Evolutionary conservation across 2,888 invertebrate genomes (phyloP).

Genomic region (Apodemia zela): DNA sequence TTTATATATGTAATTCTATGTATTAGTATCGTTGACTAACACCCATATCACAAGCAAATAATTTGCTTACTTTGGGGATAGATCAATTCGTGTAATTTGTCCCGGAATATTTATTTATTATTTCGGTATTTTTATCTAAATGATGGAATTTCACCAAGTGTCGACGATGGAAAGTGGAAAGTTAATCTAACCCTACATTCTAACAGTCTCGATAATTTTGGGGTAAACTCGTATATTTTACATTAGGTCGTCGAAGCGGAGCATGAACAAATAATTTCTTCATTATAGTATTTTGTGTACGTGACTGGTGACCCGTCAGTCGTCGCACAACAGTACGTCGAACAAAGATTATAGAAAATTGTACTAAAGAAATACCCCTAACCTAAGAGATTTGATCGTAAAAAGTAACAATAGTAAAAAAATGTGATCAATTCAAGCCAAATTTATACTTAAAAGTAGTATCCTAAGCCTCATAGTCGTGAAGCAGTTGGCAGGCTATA

Average conservation of each 20-base stretch:
- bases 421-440: background rate
- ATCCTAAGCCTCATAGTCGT: background rate
- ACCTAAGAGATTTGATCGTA: background rate
- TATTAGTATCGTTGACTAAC: no score
- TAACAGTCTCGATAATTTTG: no score
- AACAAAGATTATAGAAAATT: constrained; percentile 7
- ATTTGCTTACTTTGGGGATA: no score
- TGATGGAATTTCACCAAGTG: no score
- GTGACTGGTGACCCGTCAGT: background rate
- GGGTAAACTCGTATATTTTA: background rate
- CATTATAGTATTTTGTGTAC: background rate
- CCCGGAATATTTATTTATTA: no score
- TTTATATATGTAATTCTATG: no score
- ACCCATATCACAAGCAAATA: no score
- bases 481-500: background rate
- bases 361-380: constrained; percentile 1
- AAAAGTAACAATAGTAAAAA: constrained; percentile 7
- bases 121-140: no score
- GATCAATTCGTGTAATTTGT: no score
- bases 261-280: background rate
- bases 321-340: background rate
- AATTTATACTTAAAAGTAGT: background rate
- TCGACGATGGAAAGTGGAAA: no score
- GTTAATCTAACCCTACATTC: no score
- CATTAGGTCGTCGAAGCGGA: background rate